Base-by-base conservation (phyloP, 2,113 vertebrate species). In the Sphyrna mokarran region DNA sequence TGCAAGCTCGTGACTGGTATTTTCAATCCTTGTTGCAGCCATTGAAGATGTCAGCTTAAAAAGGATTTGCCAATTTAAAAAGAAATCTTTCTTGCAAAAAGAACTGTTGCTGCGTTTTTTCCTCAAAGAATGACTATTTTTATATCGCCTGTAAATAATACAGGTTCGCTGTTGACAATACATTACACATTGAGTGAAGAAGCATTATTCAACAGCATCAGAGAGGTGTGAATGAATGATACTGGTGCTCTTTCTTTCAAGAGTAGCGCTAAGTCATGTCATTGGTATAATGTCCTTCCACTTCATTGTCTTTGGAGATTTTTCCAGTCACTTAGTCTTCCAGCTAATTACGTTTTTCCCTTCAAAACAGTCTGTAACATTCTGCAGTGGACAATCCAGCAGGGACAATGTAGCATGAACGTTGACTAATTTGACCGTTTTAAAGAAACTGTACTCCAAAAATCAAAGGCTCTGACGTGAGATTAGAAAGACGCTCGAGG, bases 221-320 rank as follows among this genome's bases (percentile, higher is more conserved):
- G 33, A 66, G 33, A 40, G 89, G 61, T 7, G 22, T 37, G 89
- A 93, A 68, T 68, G 89, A 93, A 40, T 93, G 61, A 93, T 93
- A 66, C 3, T 10, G 61, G 33, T 93, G 89, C 61, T 68, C 37
- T n/a, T 40, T 68, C 0, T 37, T 93, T 68, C 89, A 66, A 68
- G 89, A 93, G 37, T 93, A 66, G 16, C 33, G 22, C 16, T 93
- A 68, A 66, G 61, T 93, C 89, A 93, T 93, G 89, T 68, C 89
- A 68, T 66, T 93, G 61, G 3, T 37, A 68, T 93, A 93, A 93
- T 68, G 18, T 10, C 3, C 89, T n/a, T 93, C 66, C n/a, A n/a
- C 66, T 22, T 16, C 89, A 14, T 93, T n/a, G 61, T 93, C 14
- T 93, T 93, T 22, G n/a, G 61, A 20, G 61, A 93, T 37, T 66